Conservation (phyloP, 2,888 invertebrate species). For the Ashinkailepas kermadecensis region DNA sequence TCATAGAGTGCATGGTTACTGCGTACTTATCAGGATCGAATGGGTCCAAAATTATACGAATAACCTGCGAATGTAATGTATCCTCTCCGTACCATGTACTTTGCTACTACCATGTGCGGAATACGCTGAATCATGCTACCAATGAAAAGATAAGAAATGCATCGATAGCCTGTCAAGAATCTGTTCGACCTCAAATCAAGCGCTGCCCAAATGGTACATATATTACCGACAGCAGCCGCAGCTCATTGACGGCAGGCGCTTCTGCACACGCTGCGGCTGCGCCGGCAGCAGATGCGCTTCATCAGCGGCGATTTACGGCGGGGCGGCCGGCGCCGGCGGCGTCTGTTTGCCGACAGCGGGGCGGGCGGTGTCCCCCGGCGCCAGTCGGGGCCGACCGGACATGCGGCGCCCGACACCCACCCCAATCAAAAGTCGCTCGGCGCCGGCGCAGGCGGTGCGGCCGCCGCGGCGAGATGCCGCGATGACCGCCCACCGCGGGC, state of each 20-base stretch:
- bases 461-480: background rate
- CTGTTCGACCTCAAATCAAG: background rate
- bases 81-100: background rate
- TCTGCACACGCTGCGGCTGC: background rate
- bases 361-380: background rate
- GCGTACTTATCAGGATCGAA: background rate
- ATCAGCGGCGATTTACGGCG: background rate
- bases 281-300: background rate
- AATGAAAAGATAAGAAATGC: background rate
- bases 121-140: background rate
- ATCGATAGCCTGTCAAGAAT: background rate
- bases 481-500: background rate
- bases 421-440: constrained; percentile 11
- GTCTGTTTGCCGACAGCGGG: too few species aligned
- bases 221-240: background rate
- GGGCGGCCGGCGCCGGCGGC: background rate
- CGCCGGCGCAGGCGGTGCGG: background rate
- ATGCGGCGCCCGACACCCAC: background rate
- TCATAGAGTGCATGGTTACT: too few species aligned
- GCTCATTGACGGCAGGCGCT: background rate
- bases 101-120: background rate
- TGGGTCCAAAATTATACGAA: background rate
- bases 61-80: background rate
- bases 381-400: background rate
- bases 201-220: background rate